phyloP scores from a whole-genome alignment of 2,113 vertebrate species.

The Neopipo cinnamomea region DNA sequence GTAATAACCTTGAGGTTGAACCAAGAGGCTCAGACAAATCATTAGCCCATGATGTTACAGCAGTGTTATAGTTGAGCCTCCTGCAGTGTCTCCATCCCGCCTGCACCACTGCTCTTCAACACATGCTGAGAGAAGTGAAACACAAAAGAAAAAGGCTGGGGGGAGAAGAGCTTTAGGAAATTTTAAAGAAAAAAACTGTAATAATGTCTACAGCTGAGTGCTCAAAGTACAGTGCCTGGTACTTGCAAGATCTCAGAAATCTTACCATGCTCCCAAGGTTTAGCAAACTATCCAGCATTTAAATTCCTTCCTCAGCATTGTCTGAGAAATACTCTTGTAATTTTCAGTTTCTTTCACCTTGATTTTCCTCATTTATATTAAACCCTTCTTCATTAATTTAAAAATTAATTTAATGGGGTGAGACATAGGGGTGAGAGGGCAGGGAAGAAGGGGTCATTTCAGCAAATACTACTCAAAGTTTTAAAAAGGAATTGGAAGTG shows the following conservation, averaged over 20 bases:
- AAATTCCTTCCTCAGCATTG: background rate
- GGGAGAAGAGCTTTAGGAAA: background rate
- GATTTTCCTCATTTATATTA: background rate
- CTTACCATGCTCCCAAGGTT: background rate
- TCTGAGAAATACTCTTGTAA: background rate
- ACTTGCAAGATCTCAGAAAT: background rate
- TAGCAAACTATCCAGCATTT: background rate
- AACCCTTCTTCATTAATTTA: background rate
- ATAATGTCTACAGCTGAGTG: background rate
- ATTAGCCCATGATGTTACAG: constrained; percentile 35
- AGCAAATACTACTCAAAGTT: background rate
- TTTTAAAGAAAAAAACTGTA: background rate
- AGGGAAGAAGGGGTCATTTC: background rate
- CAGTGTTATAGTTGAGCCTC: background rate
- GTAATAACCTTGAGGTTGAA: constrained; percentile 29
- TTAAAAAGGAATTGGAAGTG: background rate
- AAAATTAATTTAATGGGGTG: background rate
- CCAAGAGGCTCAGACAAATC: constrained; percentile 25
- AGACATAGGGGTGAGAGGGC: background rate
- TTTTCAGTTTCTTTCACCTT: background rate
- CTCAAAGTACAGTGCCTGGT: background rate
- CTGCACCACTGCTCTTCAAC: background rate
- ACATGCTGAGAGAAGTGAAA: constrained; percentile 26
- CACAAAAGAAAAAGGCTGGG: constrained; percentile 2
- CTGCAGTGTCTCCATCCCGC: background rate